Evolutionary conservation across 2,113 vertebrate genomes (phyloP), one percentile per base, ranked within the genome.

Genomic region (Symphodus melops): DNA sequence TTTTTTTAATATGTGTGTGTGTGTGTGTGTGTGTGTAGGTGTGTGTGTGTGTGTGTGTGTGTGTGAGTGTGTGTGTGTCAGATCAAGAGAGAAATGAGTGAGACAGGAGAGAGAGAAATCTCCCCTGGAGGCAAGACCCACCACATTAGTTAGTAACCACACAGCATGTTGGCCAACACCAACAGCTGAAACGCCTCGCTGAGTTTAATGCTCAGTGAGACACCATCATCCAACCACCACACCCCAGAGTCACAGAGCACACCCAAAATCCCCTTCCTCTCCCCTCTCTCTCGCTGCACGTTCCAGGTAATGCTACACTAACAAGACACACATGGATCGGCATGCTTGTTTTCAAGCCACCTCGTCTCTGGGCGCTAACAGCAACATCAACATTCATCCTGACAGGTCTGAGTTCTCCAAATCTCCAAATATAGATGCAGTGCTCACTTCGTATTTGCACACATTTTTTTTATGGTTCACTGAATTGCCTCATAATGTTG

Each of bases 161-260:
- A 86, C 74, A 55, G 77, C 61, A n/a, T 36, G 71, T 72, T 76
- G 68, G 86, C 85, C 91, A 92, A 86, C 76, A 82, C 75, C 67
- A 92, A 88, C 86, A 91, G 80, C 79, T 81, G 75, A 72, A 85
- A 77, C 44, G 82, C 75, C 78, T 84, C 73, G 1, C 3, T 72
- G 75, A 55, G 21, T 78, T 80, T 79, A 82, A 90, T 66, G 68
- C 76, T 80, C 83, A 68, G 66, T 77, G 55, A 78, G 56, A 84
- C 77, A 68, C 65, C 72, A 48, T 68, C 81, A 69, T 81, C 72
- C 53, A 66, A 23, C 74, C 65, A 28, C 79, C 86, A 85, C 86
- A 77, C 85, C 84, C 25, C 85, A 64, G 23, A 68, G 20, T 61
- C 28, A 0, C 53, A 60, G 17, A 57, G 25, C 82, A 44, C 57